phyloP scores from a whole-genome alignment of 2,888 invertebrate species.

The Cancer borealis region DNA sequence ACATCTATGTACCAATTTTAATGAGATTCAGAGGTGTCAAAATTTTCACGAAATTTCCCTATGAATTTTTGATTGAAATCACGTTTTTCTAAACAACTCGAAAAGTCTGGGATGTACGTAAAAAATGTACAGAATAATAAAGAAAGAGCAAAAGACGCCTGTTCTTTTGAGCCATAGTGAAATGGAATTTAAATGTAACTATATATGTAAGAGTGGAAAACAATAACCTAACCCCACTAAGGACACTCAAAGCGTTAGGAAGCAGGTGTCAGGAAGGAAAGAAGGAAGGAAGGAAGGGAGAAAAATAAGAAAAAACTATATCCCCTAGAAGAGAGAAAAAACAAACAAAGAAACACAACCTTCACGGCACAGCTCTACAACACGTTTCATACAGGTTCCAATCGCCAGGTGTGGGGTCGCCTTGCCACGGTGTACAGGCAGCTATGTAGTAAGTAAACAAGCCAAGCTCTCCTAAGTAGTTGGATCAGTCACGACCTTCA shows the following conservation, averaged over 20 bases:
- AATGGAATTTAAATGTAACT: background rate
- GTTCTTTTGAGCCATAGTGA: too few species aligned
- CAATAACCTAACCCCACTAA: background rate
- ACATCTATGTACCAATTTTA: too few species aligned
- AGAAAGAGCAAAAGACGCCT: too few species aligned
- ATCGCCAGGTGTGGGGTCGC: background rate
- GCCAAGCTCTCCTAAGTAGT: conserved; percentile 51
- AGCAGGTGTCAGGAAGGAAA: background rate
- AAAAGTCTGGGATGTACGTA: too few species aligned
- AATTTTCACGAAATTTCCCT: too few species aligned
- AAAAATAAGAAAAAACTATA: background rate
- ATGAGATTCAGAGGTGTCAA: too few species aligned
- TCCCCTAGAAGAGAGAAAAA: background rate
- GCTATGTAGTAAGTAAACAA: background rate
- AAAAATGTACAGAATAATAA: too few species aligned
- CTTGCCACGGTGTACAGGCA: background rate
- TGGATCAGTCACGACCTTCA: background rate
- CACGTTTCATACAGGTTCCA: background rate
- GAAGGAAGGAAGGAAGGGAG: background rate
- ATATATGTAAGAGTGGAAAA: background rate
- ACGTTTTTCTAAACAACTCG: too few species aligned
- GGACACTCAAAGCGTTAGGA: background rate
- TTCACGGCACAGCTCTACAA: background rate
- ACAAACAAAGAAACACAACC: background rate
- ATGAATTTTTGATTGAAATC: too few species aligned